A percentile compares a stretch with the other conserved stretches of the same genome.
These are phyloP conservation scores for Eutrigla gurnardus DNA, from an alignment of 2,797 vertebrate genomes.

Conservation along the genomic window DNA sequence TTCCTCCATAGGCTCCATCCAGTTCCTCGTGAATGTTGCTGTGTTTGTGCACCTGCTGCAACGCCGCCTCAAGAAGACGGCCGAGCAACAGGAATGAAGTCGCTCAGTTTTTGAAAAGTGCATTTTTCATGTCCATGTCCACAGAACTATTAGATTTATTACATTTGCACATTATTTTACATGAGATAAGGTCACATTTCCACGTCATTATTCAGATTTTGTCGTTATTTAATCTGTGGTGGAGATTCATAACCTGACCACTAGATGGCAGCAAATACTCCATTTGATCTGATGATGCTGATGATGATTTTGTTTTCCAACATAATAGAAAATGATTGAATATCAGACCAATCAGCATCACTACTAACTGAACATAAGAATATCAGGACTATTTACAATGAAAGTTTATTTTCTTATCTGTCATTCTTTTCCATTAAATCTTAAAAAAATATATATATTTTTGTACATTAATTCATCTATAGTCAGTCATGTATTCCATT, in stretches of 20 bases:
- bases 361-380: not conserved
- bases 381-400: not conserved
- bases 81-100: constrained; percentile 37
- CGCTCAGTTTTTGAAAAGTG: fast-evolving
- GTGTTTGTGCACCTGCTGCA: constrained; percentile 85
- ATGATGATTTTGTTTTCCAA: not conserved
- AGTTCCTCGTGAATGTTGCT: constrained; percentile 83
- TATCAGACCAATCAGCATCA: not conserved
- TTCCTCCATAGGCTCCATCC: constrained; percentile 89
- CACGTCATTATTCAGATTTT: not conserved
- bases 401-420: constrained; percentile 21
- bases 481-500: not conserved
- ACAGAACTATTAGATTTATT: too few relatives aligned
- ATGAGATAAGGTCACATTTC: not conserved
- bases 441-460: not conserved
- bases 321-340: not conserved
- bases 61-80: constrained; percentile 43
- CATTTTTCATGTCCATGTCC: too few relatives aligned
- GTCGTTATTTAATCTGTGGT: not conserved
- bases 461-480: constrained; percentile 11
- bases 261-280: constrained; percentile 62
- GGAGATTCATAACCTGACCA: constrained; percentile 15
- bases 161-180: not conserved
- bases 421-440: constrained; percentile 25
- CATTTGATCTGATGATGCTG: constrained; percentile 5